A percentile compares a stretch with the other conserved stretches of the same genome.
These are phyloP conservation scores for Macquaria australasica DNA, from an alignment of 2,113 vertebrate species.

Conservation along the genomic window DNA sequence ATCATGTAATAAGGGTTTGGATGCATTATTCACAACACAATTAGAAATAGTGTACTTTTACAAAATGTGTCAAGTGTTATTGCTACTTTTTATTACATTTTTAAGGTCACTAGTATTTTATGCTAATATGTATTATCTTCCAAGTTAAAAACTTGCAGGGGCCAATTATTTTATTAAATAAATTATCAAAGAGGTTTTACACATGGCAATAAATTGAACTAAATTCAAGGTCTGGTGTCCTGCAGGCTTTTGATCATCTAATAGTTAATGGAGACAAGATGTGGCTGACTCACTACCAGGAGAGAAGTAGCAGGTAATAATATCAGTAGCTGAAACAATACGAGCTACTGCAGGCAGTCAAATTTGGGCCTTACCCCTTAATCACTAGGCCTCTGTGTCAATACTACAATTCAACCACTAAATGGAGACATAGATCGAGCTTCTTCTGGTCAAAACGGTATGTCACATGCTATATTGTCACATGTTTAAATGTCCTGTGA, in stretches of 20 bases:
- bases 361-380: not conserved
- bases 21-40: not conserved
- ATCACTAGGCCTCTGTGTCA: no score
- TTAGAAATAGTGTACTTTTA: not conserved
- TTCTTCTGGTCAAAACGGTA: no score
- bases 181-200: not conserved
- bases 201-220: not conserved
- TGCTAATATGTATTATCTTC: not conserved
- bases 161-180: not conserved
- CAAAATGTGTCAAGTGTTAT: not conserved
- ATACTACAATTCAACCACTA: no score
- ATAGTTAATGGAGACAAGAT: slow-evolving; percentile 19
- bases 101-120: not conserved
- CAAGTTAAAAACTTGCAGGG: not conserved
- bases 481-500: no score
- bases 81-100: not conserved
- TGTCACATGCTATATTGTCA: no score
- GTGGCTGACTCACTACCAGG: slow-evolving; percentile 1
- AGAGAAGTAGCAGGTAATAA: not conserved
- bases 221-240: slow-evolving; percentile 11
- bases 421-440: no score
- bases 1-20: not conserved
- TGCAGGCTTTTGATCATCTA: slow-evolving; percentile 22
- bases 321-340: not conserved
- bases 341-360: not conserved